Evolutionary conservation across 1,140 invertebrate species (phyloP).

Genomic region (Brachystomella parvula): DNA sequence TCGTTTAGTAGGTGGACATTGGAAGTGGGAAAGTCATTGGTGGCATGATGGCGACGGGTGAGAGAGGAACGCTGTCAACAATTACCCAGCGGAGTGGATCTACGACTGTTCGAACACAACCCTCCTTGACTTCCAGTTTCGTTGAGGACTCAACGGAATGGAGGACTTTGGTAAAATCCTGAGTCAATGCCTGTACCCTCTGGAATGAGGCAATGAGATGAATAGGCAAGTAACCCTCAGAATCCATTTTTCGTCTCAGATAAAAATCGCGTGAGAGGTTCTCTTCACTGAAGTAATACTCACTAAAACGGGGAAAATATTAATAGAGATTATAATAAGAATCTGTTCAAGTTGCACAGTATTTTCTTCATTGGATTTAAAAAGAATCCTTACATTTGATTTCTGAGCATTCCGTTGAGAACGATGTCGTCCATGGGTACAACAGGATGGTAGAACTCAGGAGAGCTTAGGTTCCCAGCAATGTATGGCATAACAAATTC

Average conservation of each 20-base stretch:
- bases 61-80: conserved; percentile 44
- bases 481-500: conserved; percentile 6
- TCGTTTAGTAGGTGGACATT: no score
- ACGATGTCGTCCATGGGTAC: conserved; percentile 1
- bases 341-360: background rate
- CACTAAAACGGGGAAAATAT: conserved; percentile 51
- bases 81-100: conserved; percentile 83
- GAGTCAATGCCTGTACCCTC: conserved; percentile 76
- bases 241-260: conserved; percentile 90
- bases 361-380: background rate
- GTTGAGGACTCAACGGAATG: conserved; percentile 72
- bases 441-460: background rate
- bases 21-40: background rate
- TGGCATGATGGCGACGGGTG: background rate
- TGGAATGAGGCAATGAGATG: conserved; percentile 91
- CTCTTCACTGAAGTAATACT: conserved; percentile 97
- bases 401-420: conserved; percentile 15
- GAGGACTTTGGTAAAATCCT: conserved; percentile 71
- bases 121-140: conserved; percentile 64
- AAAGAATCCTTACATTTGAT: conserved; percentile 29
- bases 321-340: conserved; percentile 8
- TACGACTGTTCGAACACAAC: conserved; percentile 59
- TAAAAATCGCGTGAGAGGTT: conserved; percentile 95
- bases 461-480: background rate
- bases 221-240: conserved; percentile 84